Conservation (phyloP, 1,140 invertebrate species). For the Phthorimaea operculella region DNA sequence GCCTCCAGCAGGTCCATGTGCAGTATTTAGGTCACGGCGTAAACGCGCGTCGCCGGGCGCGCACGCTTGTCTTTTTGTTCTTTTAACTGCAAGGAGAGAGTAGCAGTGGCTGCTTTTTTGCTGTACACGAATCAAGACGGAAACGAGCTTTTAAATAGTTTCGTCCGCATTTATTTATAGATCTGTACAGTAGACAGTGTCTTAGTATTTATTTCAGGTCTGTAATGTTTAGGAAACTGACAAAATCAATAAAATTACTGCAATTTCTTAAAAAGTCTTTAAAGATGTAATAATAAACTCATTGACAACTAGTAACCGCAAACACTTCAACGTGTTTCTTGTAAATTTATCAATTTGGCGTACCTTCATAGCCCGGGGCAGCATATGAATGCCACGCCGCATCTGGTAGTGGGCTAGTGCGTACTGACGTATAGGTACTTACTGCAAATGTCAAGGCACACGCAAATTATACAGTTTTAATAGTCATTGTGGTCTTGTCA, state of each 20-base stretch:
- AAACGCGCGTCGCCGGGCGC: conserved; percentile 25
- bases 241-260: too few species aligned
- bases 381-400: neutral
- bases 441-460: conserved; percentile 31
- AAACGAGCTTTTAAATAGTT: too few species aligned
- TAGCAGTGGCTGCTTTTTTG: neutral
- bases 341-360: neutral
- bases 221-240: too few species aligned
- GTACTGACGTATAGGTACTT: conserved; percentile 5
- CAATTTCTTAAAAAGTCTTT: too few species aligned
- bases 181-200: too few species aligned
- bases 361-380: neutral
- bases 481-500: conserved; percentile 20
- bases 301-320: too few species aligned
- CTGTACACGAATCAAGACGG: too few species aligned
- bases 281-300: too few species aligned
- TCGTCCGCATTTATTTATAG: too few species aligned
- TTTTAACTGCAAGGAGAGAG: conserved; percentile 1
- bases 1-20: conserved; percentile 37
- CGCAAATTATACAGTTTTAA: conserved; percentile 28
- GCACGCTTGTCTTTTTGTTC: conserved; percentile 17
- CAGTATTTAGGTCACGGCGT: conserved; percentile 55
- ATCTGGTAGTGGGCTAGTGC: neutral
- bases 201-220: too few species aligned
- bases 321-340: too few species aligned